Percentiles rank a stretch among this genome's conserved stretches.
Conservation (phyloP, 2,888 invertebrate genomes). For the Drosophila merina region DNA sequence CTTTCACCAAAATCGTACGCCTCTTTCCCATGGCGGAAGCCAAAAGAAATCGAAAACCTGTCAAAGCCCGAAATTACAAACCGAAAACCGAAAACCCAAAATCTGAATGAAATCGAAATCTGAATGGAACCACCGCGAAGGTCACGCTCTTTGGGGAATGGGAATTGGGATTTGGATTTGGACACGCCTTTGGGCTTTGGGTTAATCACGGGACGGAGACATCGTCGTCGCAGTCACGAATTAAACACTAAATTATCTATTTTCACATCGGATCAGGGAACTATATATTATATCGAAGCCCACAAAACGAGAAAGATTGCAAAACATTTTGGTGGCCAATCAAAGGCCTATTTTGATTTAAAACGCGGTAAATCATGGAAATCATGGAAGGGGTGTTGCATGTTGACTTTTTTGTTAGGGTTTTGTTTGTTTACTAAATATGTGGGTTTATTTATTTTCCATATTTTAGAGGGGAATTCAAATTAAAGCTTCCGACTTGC, state of each 20-base stretch:
- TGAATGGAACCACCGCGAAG: slow-evolving; percentile 16
- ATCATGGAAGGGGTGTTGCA: not conserved
- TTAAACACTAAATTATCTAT: not conserved
- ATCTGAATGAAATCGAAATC: slow-evolving; percentile 10
- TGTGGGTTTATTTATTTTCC: not conserved
- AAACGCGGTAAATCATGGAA: not conserved
- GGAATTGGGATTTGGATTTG: not conserved
- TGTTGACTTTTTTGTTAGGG: not conserved
- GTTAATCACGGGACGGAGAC: not conserved
- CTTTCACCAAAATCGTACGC: slow-evolving; percentile 19
- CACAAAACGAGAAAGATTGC: not conserved
- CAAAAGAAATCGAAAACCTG: slow-evolving; percentile 23
- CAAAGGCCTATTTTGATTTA: not conserved
- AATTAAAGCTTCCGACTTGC: not conserved
- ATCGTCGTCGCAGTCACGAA: slow-evolving; percentile 11
- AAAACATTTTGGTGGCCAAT: not conserved
- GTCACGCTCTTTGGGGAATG: slow-evolving; percentile 18
- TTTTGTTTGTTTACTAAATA: not conserved
- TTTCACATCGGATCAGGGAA: slow-evolving; percentile 4
- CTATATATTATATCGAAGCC: not conserved
- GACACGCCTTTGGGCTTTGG: slow-evolving; percentile 32
- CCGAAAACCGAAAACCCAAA: not conserved
- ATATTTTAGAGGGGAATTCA: not conserved
- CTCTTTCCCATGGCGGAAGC: slow-evolving; percentile 27
- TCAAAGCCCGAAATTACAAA: slow-evolving; percentile 1